These are phyloP conservation scores for Microcebus griseorufus DNA, from an alignment of 2,113 vertebrate species.

Conservation along the genomic window DNA sequence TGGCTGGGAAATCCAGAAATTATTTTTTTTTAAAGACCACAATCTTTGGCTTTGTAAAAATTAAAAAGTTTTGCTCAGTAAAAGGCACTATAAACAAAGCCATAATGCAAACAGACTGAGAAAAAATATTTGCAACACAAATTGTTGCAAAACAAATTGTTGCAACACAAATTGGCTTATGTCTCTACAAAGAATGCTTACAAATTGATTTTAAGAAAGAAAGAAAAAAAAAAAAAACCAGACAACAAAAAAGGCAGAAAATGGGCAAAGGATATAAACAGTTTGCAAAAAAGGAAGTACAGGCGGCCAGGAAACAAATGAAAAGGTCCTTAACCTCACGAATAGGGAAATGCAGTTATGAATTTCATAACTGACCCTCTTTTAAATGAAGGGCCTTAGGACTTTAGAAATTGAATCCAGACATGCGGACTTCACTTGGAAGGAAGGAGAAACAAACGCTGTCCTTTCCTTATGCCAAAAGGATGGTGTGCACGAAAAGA, in stretches of 20 bases:
- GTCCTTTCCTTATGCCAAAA: background rate
- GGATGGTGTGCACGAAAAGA: fast-evolving
- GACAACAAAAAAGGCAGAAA: no score
- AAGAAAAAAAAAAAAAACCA: no score
- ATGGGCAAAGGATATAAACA: no score
- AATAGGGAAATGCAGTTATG: background rate
- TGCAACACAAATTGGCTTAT: background rate
- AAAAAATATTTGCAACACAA: background rate
- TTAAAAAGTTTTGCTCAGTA: background rate
- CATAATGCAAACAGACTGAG: background rate
- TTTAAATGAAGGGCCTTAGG: background rate
- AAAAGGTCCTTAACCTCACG: background rate
- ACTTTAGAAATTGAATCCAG: background rate
- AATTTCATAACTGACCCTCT: background rate
- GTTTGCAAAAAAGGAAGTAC: no score
- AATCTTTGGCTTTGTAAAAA: background rate
- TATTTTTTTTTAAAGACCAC: background rate
- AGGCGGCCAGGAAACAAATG: background rate
- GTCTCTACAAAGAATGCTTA: conserved; percentile 27
- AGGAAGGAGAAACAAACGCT: background rate
- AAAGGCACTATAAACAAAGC: background rate
- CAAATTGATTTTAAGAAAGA: background rate
- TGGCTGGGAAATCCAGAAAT: background rate
- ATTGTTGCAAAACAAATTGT: conserved; percentile 1
- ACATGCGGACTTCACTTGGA: background rate